Evolutionary conservation across 2,888 invertebrate species (phyloP).

Genomic region (Junonia oenone): DNA sequence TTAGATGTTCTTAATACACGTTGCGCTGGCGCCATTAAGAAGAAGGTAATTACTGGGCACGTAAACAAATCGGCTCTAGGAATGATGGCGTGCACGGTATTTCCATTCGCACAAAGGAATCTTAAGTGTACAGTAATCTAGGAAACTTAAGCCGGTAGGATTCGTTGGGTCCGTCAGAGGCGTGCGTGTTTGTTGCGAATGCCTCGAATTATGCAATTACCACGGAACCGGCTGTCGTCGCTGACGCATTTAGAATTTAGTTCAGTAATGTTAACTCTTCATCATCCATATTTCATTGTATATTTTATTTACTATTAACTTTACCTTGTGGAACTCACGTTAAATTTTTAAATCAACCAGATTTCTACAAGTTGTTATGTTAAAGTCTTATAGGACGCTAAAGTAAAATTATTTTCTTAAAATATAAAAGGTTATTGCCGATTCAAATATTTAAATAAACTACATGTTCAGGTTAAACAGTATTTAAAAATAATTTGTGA

Average conservation of each 20-base stretch:
- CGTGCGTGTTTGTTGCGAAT: slow-evolving; percentile 32
- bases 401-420: no score
- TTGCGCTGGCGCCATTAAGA: slow-evolving; percentile 13
- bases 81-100: slow-evolving; percentile 43
- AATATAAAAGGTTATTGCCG: no score
- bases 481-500: no score
- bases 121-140: slow-evolving; percentile 58
- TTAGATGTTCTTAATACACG: slow-evolving; percentile 10
- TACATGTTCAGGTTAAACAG: no score
- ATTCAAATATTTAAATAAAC: no score
- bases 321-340: background rate
- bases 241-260: slow-evolving; percentile 17
- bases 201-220: slow-evolving; percentile 41
- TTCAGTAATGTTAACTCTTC: slow-evolving; percentile 18
- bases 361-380: no score
- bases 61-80: slow-evolving; percentile 55
- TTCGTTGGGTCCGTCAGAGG: slow-evolving; percentile 37
- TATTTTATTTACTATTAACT: background rate
- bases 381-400: no score
- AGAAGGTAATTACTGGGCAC: slow-evolving; percentile 48
- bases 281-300: background rate
- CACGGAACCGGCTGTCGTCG: slow-evolving; percentile 31
- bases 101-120: slow-evolving; percentile 50
- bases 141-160: slow-evolving; percentile 42
- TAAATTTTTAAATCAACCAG: no score